These are phyloP conservation scores for Luperina testacea DNA, from an alignment of 2,888 invertebrate genomes.

Conservation along the genomic window DNA sequence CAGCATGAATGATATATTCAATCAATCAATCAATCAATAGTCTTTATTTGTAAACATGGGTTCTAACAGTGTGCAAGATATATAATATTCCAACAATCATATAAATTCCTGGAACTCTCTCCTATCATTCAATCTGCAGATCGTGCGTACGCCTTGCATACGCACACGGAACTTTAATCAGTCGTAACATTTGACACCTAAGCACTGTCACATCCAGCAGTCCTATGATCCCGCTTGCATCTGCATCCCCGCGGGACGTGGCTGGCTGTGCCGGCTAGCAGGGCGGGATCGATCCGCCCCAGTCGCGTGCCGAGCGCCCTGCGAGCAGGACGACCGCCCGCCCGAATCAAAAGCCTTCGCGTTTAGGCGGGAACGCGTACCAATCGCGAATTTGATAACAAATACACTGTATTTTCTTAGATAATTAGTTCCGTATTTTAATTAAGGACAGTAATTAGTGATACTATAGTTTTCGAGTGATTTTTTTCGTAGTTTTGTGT, in stretches of 20 bases:
- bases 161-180: constrained; percentile 23
- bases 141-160: not conserved
- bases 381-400: constrained; percentile 43
- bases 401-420: constrained; percentile 25
- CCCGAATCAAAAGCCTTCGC: constrained; percentile 78
- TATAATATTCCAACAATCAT: not conserved
- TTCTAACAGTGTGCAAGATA: no score
- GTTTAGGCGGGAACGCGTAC: constrained; percentile 86
- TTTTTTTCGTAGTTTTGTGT: constrained; percentile 50
- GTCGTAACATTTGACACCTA: constrained; percentile 9
- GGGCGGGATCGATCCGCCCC: constrained; percentile 86
- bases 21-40: no score
- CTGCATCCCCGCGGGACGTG: constrained; percentile 88
- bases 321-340: constrained; percentile 77
- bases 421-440: constrained; percentile 24
- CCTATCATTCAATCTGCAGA: not conserved
- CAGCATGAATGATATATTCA: not conserved
- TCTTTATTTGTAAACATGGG: no score
- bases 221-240: constrained; percentile 76
- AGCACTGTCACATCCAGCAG: constrained; percentile 71
- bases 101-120: constrained; percentile 5
- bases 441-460: constrained; percentile 42
- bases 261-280: constrained; percentile 72
- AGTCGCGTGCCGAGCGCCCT: constrained; percentile 83
- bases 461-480: constrained; percentile 44